Conservation (phyloP, 2,888 invertebrate species). For the Alviniconcha strummeri region DNA sequence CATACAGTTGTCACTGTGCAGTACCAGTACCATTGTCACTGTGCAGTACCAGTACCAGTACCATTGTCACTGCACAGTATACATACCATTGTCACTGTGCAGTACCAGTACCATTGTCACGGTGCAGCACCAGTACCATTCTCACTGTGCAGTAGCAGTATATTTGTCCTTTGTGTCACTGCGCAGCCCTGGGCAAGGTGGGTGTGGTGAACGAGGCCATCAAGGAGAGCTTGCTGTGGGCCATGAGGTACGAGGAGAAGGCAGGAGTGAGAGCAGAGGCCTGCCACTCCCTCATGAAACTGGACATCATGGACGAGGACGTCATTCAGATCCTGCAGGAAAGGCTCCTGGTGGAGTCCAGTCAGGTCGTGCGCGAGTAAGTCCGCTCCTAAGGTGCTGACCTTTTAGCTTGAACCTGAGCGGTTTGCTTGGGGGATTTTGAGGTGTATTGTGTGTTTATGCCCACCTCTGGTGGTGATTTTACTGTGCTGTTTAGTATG, state of each 20-base stretch:
- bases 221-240: slow-evolving; percentile 69
- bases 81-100: too few relatives aligned
- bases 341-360: slow-evolving; percentile 69
- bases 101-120: too few relatives aligned
- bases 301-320: slow-evolving; percentile 62
- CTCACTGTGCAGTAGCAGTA: too few relatives aligned
- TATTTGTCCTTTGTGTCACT: neutral
- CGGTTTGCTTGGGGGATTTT: neutral
- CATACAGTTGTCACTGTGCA: too few relatives aligned
- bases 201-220: slow-evolving; percentile 62
- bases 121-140: too few relatives aligned
- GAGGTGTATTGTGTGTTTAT: neutral
- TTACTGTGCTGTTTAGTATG: neutral
- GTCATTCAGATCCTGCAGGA: slow-evolving; percentile 70
- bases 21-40: too few relatives aligned
- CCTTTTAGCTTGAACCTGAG: too few relatives aligned
- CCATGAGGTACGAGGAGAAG: slow-evolving; percentile 70
- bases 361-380: slow-evolving; percentile 67
- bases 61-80: too few relatives aligned
- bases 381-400: slow-evolving; percentile 35
- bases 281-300: slow-evolving; percentile 66
- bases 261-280: slow-evolving; percentile 71
- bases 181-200: slow-evolving; percentile 69
- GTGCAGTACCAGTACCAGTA: too few relatives aligned
- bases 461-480: neutral